Evolutionary conservation across 2,888 invertebrate genomes (phyloP), one percentile per base, ranked within the genome.

Genomic region (Cheilosia scutellata): DNA sequence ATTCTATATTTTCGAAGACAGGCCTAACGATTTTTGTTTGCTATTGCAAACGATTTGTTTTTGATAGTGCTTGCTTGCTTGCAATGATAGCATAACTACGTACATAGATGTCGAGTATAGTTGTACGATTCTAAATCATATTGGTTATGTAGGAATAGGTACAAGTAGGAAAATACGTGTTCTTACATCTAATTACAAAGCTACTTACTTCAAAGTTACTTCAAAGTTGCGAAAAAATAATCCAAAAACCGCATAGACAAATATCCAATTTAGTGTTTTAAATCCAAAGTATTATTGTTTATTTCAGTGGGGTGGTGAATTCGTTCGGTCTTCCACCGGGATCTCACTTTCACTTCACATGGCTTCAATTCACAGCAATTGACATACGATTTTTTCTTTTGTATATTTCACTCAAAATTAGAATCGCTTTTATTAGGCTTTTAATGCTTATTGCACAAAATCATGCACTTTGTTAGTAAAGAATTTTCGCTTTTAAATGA

Each of bases 371-470:
- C 75, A 75, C 44, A 16, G 60, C 31, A 58, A 51, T 27, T 53
- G 27, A 4, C 58, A 33, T 6, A 33, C 51, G 29, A 53, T 51
- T 37, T 62, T 42, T 25, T 51, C 27, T 31, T n/a, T 29, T 47
- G 13, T 47, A 44, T 37, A 66, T 75, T 29, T 47, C 55, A 57
- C 33, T 71, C 9, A 29, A 13, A 68, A 42, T 31, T 49, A 16
- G 1, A 29, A n/a, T 58, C 37, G 37, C 37, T 4, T 58, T 49
- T 11, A 49, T 55, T 66, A 27, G 37, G 37, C 42, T 42, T 51
- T 27, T n/a, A 25, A 13, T 20, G 47, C 71, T 63, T 74, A 83
- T 79, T 84, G 79, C 83, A 84, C 79, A 11, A 55, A 16, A 60
- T 31, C 31, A 51, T 44, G 31, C n/a, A 68, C 51, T 68, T 16